Percentiles rank a stretch among this genome's conserved stretches.
Evolutionary conservation across 2,113 vertebrate species (phyloP).

Genomic region (Microcebus murinus): DNA sequence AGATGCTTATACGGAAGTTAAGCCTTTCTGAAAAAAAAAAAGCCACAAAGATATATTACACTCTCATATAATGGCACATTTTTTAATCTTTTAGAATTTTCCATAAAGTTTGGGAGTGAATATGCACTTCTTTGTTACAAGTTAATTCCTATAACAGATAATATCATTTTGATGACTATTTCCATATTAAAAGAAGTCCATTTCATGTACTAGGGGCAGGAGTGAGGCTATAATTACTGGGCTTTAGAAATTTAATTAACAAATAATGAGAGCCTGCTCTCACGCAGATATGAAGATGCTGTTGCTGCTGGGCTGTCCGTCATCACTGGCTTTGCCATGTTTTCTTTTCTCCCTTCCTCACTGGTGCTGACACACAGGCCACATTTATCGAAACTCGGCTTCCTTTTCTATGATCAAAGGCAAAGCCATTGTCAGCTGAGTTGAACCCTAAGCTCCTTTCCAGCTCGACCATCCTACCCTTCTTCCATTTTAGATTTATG

Average conservation of each 20-base stretch:
- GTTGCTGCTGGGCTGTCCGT: background rate
- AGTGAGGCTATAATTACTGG: background rate
- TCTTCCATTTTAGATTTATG: background rate
- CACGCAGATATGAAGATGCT: background rate
- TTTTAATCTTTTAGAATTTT: background rate
- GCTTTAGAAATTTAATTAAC: background rate
- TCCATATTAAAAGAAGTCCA: background rate
- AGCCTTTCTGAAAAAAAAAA: background rate
- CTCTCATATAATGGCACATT: background rate
- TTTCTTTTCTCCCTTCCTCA: background rate
- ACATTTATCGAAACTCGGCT: background rate
- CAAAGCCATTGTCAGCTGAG: background rate
- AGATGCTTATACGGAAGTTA: background rate
- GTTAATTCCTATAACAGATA: conserved; percentile 20
- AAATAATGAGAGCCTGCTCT: background rate
- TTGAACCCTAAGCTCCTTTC: background rate
- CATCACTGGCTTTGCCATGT: background rate
- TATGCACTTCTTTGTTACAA: background rate
- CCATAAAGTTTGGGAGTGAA: background rate
- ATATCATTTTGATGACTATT: background rate
- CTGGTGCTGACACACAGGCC: background rate
- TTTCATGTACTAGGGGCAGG: background rate
- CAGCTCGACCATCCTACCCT: background rate
- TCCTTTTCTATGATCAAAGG: background rate
- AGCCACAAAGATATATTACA: background rate